Evolutionary conservation across 2,888 invertebrate genomes (phyloP), one percentile per base, ranked within the genome.

Genomic region (Baccha elongata): DNA sequence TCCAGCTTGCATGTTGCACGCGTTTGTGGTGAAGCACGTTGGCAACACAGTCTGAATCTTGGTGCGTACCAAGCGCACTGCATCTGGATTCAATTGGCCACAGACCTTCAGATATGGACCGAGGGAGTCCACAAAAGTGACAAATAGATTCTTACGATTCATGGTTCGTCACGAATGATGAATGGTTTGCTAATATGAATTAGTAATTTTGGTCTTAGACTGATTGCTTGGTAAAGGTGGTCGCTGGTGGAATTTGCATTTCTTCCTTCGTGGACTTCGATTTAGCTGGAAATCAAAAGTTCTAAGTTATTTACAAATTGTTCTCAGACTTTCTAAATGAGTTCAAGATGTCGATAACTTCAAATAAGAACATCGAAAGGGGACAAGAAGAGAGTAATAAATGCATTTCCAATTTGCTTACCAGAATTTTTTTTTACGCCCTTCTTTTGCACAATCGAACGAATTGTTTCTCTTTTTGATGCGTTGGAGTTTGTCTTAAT

Each of bases 81-180:
- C 88, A 65, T 88, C 88, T 44, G 85, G 86, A 85, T 90, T 89
- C 2, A 87, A 84, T 89, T 96, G 96, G 26, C 95, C 96, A 91
- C 93, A 94, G 87, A 96, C 91, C 91, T 93, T 94, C 76, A 96
- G 90, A 87, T 94, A 94, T 73, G 93, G 93, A 29, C 94, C 94
- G 79, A 94, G 93, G 60, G 93, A 92, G 87, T 95, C 95, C 84
- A 95, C 92, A 90, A 93, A 93, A 81, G 95, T 95, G 87, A 94
- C 92, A 85, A 91, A 92, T 53, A 93, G 37, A 32, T 19, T 73
- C 19, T 67, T 68, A 37, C 83, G 76, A 35, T 71, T 79, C 75
- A 75, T 79, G 35, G 7, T 62, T 17, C 15, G 21, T 5, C 37
- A 13, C 4, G 26, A 3, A 35, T 15, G 48, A 67, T 52, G 50